Base-by-base conservation (phyloP, 2,113 vertebrate species). In the Notarius lentiginosus region DNA sequence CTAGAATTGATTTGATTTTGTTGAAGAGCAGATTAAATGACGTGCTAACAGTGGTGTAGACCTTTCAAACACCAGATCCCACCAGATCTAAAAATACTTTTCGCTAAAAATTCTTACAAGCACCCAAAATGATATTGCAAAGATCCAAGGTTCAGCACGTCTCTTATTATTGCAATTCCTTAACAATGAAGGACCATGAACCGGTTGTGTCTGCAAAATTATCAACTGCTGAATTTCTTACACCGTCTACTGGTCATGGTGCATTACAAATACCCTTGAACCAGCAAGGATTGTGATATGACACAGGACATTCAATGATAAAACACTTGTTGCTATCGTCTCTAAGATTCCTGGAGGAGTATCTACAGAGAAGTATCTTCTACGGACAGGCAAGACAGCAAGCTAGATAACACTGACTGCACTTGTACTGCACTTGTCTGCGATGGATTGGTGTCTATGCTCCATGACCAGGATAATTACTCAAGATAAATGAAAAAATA, bases 361-460 rank as follows among this genome's bases (percentile, higher is more conserved):
- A 79, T 88, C 56, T 84, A 87, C 88, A 88, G 76, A 90, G 51
- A 90, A 91, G 88, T 83, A 79, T 51, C 77, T 89, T 80, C 84
- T 30, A 80, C 73, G 81, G 80, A 15, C 61, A 83, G 77, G 18
- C 34, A 88, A 83, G 88, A 82, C 86, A 91, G 84, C 53, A 87
- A 91, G 90, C 92, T 73, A 66, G 90, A 93, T 90, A 41, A 82
- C 89, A 81, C 88, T 88, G 90, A 93, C 93, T 92, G 90, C 82
- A 86, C 79, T 73, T n/a, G 24, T 34, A 93, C 93, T 92, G 90
- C 82, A 86, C 79, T 73, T n/a, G 24, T 34, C 55, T n/a, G 75
- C 0, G 5, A 53, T 77, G 10, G 20, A 77, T 27, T n/a, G 22
- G 5, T 2, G 5, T n/a, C 10, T 53, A 73, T 8, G 34, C 18